Evolutionary conservation across 2,113 vertebrate species (phyloP), one percentile per base, ranked within the genome.

Genomic region (Phylloscopus trochiloides): DNA sequence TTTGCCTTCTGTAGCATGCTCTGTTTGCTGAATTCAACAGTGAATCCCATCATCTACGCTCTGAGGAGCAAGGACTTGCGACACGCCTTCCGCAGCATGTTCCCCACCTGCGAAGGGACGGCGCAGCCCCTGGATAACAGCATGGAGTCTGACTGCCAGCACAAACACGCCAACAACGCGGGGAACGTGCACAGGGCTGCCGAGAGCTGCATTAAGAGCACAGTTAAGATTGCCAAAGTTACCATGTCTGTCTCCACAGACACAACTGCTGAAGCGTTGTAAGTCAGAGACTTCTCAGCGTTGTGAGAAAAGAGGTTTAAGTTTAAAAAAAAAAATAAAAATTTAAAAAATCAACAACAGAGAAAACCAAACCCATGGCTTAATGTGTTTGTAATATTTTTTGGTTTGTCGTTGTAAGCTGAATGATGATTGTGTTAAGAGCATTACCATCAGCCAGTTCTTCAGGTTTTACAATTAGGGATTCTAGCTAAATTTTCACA

Each of bases 201-300:
- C 0, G 99, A 99, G 95, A 99, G 98, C 97, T 99, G 99, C 86
- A 99, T 99, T 97, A 99, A 99, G 98, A 99, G 99, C 98, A 99
- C 99, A 95, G 99, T 99, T 98, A 99, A 99, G 99, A 99, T 99
- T 94, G 99, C 99, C 98, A 99, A 99, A 99, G 99, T 99, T 95
- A 99, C 99, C 92, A 99, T 99, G 98, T 99, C 99, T 87, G 99
- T 99, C 89, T 99, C 99, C 43, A 99, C 99, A n/a, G 99, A 99
- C 97, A 99, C 99, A 8, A 99, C 99, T 83, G 99, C 99, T 15
- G 99, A 99, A 97, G 99, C 99, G 3, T 98, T 99, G 97, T 99
- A 98, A 99, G 96, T 82, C 95, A 90, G 89, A 58, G 76, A 97
- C 92, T 90, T 94, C 73, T 95, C 72, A 76, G 90, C 12, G 0